A percentile compares a stretch with the other conserved stretches of the same genome.
phyloP scores from a whole-genome alignment of 2,888 invertebrate species.

The Artemia sinica region DNA sequence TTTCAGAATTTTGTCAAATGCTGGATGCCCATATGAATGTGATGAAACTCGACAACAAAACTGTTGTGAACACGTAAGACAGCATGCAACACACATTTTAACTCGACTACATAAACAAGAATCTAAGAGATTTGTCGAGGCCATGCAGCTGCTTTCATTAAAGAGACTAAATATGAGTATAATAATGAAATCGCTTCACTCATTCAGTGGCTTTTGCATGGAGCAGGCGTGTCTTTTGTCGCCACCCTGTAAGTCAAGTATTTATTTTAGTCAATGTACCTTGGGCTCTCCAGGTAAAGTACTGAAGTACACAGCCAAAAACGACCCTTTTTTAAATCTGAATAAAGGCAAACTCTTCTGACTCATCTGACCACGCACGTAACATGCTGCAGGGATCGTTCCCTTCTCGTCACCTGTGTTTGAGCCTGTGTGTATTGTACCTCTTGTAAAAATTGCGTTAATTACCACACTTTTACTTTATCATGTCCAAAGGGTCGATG shows the following conservation, averaged over 20 bases:
- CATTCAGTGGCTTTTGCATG: constrained; percentile 85
- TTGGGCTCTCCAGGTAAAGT: too few species aligned
- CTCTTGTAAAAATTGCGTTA: too few species aligned
- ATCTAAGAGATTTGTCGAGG: constrained; percentile 42
- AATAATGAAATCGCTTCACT: constrained; percentile 48
- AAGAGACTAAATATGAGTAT: constrained; percentile 44
- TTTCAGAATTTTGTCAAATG: constrained; percentile 56
- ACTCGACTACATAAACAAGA: constrained; percentile 43
- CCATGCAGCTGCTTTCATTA: constrained; percentile 47
- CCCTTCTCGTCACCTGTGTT: too few species aligned
- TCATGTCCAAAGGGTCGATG: too few species aligned
- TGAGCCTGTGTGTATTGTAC: too few species aligned
- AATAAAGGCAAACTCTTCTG: too few species aligned
- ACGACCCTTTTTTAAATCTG: too few species aligned
- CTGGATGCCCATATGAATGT: constrained; percentile 92
- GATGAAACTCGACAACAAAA: constrained; percentile 61
- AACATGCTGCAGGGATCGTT: too few species aligned
- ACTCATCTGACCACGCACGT: too few species aligned
- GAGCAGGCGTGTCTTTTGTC: constrained; percentile 71
- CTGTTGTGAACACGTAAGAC: constrained; percentile 73
- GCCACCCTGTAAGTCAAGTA: constrained; percentile 58
- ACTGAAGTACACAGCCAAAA: too few species aligned
- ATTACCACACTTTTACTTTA: too few species aligned
- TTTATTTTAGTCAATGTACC: neutral
- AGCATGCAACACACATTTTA: constrained; percentile 63